Evolutionary conservation across 53 echinoderm and acorn worm species (phyloP).

Genomic region (Echinometra lucunter): DNA sequence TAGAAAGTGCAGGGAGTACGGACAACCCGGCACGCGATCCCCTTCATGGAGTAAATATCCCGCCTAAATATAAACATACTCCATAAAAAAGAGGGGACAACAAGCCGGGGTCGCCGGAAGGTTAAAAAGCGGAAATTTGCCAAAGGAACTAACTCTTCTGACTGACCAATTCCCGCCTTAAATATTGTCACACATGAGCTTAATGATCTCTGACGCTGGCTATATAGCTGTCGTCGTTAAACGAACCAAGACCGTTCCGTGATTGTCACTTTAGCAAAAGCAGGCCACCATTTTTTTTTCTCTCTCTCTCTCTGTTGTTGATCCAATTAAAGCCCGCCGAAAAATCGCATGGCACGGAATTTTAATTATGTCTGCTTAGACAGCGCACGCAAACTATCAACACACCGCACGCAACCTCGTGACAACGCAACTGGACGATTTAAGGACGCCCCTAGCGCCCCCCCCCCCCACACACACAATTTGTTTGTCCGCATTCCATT

Average conservation of each 20-base stretch:
- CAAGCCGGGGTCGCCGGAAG: constrained; percentile 32
- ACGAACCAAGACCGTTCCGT: neutral
- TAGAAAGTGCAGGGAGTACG: constrained; percentile 44
- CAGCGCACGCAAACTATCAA: constrained; percentile 58
- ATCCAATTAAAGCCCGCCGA: constrained; percentile 66
- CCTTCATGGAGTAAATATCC: constrained; percentile 39
- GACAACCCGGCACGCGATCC: constrained; percentile 53
- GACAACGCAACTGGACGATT: neutral
- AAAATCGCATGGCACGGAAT: constrained; percentile 64
- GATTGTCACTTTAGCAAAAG: constrained; percentile 36
- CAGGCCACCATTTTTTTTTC: constrained; percentile 3
- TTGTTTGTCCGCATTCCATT: neutral
- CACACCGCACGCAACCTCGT: constrained; percentile 38
- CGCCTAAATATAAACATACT: constrained; percentile 60
- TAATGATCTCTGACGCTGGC: constrained; percentile 59
- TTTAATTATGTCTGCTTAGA: constrained; percentile 61
- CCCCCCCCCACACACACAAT: neutral
- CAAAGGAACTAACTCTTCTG: neutral
- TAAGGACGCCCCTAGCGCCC: neutral
- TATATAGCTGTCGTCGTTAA: constrained; percentile 23
- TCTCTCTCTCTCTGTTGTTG: constrained; percentile 37
- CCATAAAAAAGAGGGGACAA: constrained; percentile 30
- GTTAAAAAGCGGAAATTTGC: constrained; percentile 68
- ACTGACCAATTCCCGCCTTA: constrained; percentile 49
- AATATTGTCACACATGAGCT: constrained; percentile 45